Evolutionary conservation across 2,888 invertebrate species (phyloP).

Genomic region (Aphelenchoides bicaudatus): DNA sequence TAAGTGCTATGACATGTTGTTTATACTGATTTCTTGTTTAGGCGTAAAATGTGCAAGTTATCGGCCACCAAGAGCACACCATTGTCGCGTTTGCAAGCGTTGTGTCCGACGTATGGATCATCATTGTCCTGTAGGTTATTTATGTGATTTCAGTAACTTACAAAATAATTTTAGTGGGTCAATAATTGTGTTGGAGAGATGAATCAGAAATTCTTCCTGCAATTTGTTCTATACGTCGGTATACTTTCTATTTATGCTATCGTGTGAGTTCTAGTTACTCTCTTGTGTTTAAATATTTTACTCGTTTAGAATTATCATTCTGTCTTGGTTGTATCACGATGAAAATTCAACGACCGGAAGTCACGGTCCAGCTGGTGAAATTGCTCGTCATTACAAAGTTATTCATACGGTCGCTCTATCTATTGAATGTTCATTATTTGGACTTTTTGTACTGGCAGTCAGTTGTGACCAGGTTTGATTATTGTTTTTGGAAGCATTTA

Average conservation of each 20-base stretch:
- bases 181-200: slow-evolving; percentile 88
- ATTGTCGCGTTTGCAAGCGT: slow-evolving; percentile 69
- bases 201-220: slow-evolving; percentile 85
- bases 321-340: slow-evolving; percentile 52
- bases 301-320: slow-evolving; percentile 44
- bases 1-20: slow-evolving; percentile 72
- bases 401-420: slow-evolving; percentile 78
- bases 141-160: background rate
- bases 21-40: slow-evolving; percentile 73
- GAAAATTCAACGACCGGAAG: slow-evolving; percentile 41
- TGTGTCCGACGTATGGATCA: slow-evolving; percentile 70
- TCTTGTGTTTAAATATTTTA: background rate
- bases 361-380: slow-evolving; percentile 44
- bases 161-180: slow-evolving; percentile 70
- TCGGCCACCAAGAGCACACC: slow-evolving; percentile 82
- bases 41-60: slow-evolving; percentile 75
- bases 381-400: slow-evolving; percentile 56
- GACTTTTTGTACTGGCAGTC: slow-evolving; percentile 80
- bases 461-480: slow-evolving; percentile 70
- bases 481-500: background rate
- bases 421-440: slow-evolving; percentile 78
- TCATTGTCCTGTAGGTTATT: slow-evolving; percentile 72
- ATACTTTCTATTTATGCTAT: slow-evolving; percentile 43
- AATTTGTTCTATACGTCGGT: slow-evolving; percentile 67
- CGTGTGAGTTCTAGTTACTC: slow-evolving; percentile 36